Base-by-base conservation (phyloP, 2,888 invertebrate species). In the Nycteola revayana region DNA sequence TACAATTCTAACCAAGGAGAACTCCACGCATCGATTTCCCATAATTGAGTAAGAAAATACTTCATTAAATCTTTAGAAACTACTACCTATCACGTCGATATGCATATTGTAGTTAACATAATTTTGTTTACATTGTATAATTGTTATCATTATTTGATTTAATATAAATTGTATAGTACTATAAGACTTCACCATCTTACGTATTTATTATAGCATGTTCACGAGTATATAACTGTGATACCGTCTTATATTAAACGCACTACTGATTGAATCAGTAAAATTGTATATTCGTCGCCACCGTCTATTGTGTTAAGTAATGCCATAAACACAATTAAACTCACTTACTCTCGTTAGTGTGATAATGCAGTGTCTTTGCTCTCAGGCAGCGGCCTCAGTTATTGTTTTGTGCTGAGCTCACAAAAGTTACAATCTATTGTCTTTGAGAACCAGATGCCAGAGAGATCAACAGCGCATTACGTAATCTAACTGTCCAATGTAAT, bases 301-400 rank as follows among this genome's bases (percentile, higher is more conserved):
- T 66, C 75, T 72, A 74, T 75, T 83, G 77, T 74, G 67, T 78
- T 73, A 72, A 73, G 72, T 77, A 78, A 77, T 68, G 72, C 75
- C 71, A 79, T 81, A 84, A 83, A 83, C 69, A 80, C 82, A 86
- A 87, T 87, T 87, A 87, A 86, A 84, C 66, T 80, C 83, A 84
- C 81, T 86, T 85, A 69, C 66, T 80, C 85, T 84, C 75, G 83
- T 86, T 85, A 85, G 67, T 57, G 69, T 66, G 73, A 78, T 84
- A 81, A 82, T 76, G 68, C 55, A 54, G 66, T 73, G 82, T 81
- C 82, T 85, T 83, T 84, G 85, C 79, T 83, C 84, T 67, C 77
- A 28, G 49, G 46, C 51, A 44, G 42, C 30, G 48, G 52, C 53
- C 59, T 62, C 42, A 40, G 56, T 56, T 56, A 69, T 75, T 74